A percentile compares a stretch with the other conserved stretches of the same genome.
Conservation (phyloP, 1,140 invertebrate species). For the Charaxes varanes region DNA sequence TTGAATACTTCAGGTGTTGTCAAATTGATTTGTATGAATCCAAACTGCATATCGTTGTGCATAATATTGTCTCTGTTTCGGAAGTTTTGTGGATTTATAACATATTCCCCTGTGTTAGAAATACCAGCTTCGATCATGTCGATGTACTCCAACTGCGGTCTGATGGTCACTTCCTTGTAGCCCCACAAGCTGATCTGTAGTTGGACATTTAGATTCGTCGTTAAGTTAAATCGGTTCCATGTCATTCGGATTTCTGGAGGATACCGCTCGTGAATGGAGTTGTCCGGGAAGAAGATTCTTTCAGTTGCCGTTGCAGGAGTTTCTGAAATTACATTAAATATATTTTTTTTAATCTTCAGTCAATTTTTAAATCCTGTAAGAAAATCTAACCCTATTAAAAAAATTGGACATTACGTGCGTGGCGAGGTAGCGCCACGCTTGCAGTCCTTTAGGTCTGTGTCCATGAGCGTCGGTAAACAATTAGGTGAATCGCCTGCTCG, state of each 20-base stretch:
- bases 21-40: conserved; percentile 93
- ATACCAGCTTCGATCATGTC: conserved; percentile 77
- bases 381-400: too few species aligned
- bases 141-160: conserved; percentile 78
- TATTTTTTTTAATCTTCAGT: neutral
- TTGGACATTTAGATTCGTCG: conserved; percentile 82
- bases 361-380: too few species aligned
- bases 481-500: too few species aligned
- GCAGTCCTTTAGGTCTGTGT: too few species aligned
- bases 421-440: too few species aligned
- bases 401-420: too few species aligned
- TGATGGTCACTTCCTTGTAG: conserved; percentile 89
- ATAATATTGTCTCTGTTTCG: conserved; percentile 79
- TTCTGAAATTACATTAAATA: conserved; percentile 76
- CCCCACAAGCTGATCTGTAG: conserved; percentile 90
- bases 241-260: conserved; percentile 84
- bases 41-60: conserved; percentile 86
- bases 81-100: conserved; percentile 81
- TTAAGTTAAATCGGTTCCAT: conserved; percentile 91
- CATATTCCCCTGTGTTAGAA: conserved; percentile 80
- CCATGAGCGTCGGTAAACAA: too few species aligned
- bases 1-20: conserved; percentile 84
- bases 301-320: conserved; percentile 89
- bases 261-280: conserved; percentile 81
- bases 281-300: conserved; percentile 86